Base-by-base conservation (phyloP, 1,140 invertebrate genomes). In the Rhynchophorus ferrugineus region DNA sequence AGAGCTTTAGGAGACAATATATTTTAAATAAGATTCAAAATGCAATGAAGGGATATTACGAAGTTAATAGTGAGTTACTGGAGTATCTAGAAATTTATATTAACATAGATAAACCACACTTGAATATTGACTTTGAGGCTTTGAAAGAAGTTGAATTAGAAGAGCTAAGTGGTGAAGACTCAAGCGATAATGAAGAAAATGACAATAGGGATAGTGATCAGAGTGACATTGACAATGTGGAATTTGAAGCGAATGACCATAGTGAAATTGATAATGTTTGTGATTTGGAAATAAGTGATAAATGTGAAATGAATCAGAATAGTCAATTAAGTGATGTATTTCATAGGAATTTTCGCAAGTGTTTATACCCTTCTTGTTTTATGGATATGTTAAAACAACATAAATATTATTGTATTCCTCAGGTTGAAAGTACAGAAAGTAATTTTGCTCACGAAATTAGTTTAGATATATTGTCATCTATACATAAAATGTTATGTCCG, bases 341-440 rank as follows among this genome's bases (percentile, higher is more conserved):
- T 88, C 64, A 63, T 79, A 61, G 79, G 7, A 73, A 77, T 49
- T 79, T 82, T 49, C 74, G 78, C 46, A 65, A 65, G 3, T 82
- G 78, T 1, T 56, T 46, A 16, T 75, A 84, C 52, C 78, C 84
- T 1, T 61, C 74, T 2, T 76, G 74, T 57, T 80, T 84, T 58
- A 74, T 88, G 24, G 84, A 89, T 66, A 75, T 87, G 1, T 61
- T 82, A 37, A 73, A 75, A 16, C 70, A 80, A 34, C 76, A 79
- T 51, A 71, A 80, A 35, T 80, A 83, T 59, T 78, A 89, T 54
- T 80, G 80, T 53, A 74, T 73, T 17, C 78, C 82, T 11, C 87
- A 91, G 73, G 76, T 89, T 7, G 89, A 92, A 69, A 76, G 87
- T 60, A 76, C 78, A 58, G 63, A 63, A 2, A 66, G 74, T 18